Evolutionary conservation across 2,888 invertebrate genomes (phyloP), one percentile per base, ranked within the genome.

Genomic region (Parascotia fuliginaria): DNA sequence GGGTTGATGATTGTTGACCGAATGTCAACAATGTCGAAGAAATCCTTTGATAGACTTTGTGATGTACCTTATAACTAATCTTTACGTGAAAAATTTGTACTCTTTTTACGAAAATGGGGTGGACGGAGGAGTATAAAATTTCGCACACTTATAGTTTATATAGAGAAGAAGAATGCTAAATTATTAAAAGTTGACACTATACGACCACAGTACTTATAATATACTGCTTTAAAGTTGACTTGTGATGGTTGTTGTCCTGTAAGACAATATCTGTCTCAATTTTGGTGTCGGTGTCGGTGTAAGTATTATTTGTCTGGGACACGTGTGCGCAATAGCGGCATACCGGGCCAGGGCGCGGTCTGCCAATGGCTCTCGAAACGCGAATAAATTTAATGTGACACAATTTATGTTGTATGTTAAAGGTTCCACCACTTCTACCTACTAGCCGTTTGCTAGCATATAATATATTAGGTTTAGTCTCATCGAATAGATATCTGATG

Each of bases 301-400:
- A 57, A 57, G 52, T 60, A 62, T 55, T 65, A 72, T 71, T 70
- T 75, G 73, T 79, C 77, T 70, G 59, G 72, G 74, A 72, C 85
- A 84, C 85, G 85, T 84, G 85, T 84, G 81, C 73, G 85, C 84
- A 89, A 88, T 75, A 74, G 67, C 66, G 58, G 76, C 86, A 87
- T 87, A 81, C 85, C 83, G 75, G 78, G 65, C 67, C 73, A 70
- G 85, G 88, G 88, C 77, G 88, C 77, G 87, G 87, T 83, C 73
- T 73, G 77, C 75, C 75, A 75, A 75, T 78, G 65, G 67, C 76
- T 76, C 75, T 77, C 69, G 73, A 77, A 79, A 77, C 73, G 64
- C 70, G 75, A 78, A 80, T 83, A 79, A 79, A 82, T 80, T 79
- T 75, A 47, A 64, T 54, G 58, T 65, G 63, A 73, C 70, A 61